Conservation (phyloP, 2,797 vertebrate species). For the Tachyglossus aculeatus region DNA sequence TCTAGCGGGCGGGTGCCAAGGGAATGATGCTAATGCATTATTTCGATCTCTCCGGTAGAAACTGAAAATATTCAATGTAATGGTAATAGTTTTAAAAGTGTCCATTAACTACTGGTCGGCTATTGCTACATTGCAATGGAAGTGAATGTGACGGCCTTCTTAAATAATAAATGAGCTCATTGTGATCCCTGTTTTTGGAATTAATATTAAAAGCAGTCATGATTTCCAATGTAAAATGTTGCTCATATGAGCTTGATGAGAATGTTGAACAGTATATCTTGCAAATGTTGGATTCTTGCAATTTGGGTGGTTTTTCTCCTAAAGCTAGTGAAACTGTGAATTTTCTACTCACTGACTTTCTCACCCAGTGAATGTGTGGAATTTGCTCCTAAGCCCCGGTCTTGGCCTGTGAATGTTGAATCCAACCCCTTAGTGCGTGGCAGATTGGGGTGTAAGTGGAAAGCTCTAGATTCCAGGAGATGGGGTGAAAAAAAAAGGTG, state of each 20-base stretch:
- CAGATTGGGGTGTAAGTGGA: no score
- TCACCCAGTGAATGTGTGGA: no score
- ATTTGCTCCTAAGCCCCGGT: no score
- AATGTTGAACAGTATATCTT: slow-evolving; percentile 14
- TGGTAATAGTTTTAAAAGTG: slow-evolving; percentile 35
- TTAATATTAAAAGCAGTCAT: slow-evolving; percentile 42
- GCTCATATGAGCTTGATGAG: slow-evolving; percentile 38
- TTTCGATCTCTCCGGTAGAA: slow-evolving; percentile 10
- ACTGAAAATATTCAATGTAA: slow-evolving; percentile 33
- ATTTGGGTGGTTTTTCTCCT: slow-evolving; percentile 12
- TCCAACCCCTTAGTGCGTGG: no score
- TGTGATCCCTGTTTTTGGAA: slow-evolving; percentile 29
- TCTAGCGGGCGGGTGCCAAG: slow-evolving; percentile 14
- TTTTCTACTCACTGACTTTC: slow-evolving; percentile 4
- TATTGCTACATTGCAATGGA: slow-evolving; percentile 27
- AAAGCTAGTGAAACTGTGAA: slow-evolving; percentile 5
- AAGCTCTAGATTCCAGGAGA: no score
- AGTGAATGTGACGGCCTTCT: neutral
- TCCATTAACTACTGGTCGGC: slow-evolving; percentile 34
- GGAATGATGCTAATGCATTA: slow-evolving; percentile 39
- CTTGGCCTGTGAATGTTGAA: no score
- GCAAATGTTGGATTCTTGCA: slow-evolving; percentile 52
- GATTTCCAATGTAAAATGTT: neutral
- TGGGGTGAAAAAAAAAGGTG: no score
- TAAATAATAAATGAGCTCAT: slow-evolving; percentile 36